A percentile compares a stretch with the other conserved stretches of the same genome.
These are phyloP conservation scores for Monopterus albus DNA, from an alignment of 2,113 vertebrate genomes.

Conservation along the genomic window DNA sequence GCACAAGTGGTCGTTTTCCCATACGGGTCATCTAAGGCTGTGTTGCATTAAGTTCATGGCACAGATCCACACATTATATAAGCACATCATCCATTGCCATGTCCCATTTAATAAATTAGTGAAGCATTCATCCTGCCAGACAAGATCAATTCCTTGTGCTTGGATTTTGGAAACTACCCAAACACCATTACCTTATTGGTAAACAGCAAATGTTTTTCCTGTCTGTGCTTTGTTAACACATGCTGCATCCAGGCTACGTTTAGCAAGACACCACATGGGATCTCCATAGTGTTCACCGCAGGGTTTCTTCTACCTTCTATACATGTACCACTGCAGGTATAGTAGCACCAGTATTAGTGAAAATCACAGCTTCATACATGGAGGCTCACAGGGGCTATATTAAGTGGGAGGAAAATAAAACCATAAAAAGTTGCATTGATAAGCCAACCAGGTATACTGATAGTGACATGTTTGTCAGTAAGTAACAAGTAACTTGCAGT, in stretches of 20 bases:
- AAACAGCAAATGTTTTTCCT: background rate
- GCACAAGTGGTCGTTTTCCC: constrained; percentile 38
- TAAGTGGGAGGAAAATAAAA: background rate
- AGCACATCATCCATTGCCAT: constrained; percentile 53
- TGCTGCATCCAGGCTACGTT: constrained; percentile 17
- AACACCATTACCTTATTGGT: constrained; percentile 33
- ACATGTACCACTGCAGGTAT: constrained; percentile 31
- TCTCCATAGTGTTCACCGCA: constrained; percentile 13
- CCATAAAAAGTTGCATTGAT: constrained; percentile 35
- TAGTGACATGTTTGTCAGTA: background rate
- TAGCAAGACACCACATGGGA: constrained; percentile 17
- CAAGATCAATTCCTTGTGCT: constrained; percentile 43
- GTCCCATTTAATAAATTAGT: constrained; percentile 60
- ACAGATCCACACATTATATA: constrained; percentile 54
- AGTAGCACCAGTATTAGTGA: constrained; percentile 24
- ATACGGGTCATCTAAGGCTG: constrained; percentile 51
- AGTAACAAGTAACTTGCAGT: background rate
- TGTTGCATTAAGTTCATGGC: constrained; percentile 53
- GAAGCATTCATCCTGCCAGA: constrained; percentile 49
- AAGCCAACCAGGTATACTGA: too few species aligned
- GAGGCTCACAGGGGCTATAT: background rate
- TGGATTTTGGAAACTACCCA: constrained; percentile 38
- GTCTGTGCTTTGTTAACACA: background rate
- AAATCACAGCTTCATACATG: constrained; percentile 19
- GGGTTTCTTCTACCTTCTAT: background rate